phyloP scores from a whole-genome alignment of 2,113 vertebrate genomes.

The Oryzias woworae region DNA sequence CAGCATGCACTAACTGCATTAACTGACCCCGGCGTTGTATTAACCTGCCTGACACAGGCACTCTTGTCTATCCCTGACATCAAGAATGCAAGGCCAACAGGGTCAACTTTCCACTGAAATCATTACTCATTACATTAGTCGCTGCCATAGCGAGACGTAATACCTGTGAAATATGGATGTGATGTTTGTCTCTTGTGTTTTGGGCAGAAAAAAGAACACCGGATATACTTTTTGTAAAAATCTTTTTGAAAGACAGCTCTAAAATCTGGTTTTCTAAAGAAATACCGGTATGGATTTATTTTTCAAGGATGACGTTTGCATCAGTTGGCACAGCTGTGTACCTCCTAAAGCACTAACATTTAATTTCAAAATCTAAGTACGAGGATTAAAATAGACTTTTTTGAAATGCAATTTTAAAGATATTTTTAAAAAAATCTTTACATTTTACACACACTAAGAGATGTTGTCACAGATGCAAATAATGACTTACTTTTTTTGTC shows the following conservation, averaged over 20 bases:
- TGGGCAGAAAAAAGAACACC: not conserved
- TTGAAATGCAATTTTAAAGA: too few species aligned
- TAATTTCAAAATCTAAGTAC: too few species aligned
- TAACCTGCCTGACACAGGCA: constrained; percentile 31
- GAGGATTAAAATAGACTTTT: too few species aligned
- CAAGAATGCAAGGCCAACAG: constrained; percentile 27
- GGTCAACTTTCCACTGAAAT: constrained; percentile 26
- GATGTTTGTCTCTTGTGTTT: constrained; percentile 3
- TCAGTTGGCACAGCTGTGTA: too few species aligned
- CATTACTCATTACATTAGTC: constrained; percentile 19
- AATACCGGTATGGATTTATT: too few species aligned
- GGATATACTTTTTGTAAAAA: not conserved
- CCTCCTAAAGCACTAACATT: too few species aligned
- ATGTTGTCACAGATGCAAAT: too few species aligned
- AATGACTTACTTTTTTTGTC: too few species aligned
- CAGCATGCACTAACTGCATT: constrained; percentile 46
- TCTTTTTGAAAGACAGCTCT: not conserved
- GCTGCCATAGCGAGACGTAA: constrained; percentile 8
- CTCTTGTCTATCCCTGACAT: constrained; percentile 12
- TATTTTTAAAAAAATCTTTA: too few species aligned
- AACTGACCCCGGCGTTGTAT: constrained; percentile 38
- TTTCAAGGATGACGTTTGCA: too few species aligned
- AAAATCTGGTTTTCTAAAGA: too few species aligned
- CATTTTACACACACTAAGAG: too few species aligned
- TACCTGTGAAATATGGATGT: constrained; percentile 28